Base-by-base conservation (phyloP, 2,797 vertebrate species). In the Harpagifer antarcticus region DNA sequence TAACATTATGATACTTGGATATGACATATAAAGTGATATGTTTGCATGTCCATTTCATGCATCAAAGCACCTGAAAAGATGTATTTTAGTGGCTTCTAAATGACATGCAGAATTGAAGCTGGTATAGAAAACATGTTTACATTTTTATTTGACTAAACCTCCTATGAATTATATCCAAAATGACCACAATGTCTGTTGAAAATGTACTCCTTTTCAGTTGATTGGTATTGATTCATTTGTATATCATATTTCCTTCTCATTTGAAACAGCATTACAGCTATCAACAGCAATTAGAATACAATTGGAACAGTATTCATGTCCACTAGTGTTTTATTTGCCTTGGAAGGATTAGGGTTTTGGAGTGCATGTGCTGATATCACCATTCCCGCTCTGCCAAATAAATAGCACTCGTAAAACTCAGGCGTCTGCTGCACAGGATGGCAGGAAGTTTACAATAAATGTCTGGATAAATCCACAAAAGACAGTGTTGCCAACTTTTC, bases 391-490 rank as follows among this genome's bases (percentile, higher is more conserved):
- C 86, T 85, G 88, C 88, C 90, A 92, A 90, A 90, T 88, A 92
- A 93, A 88, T 66, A 84, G 85, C 82, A n/a, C 74, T 90, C 87
- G 53, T 93, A 93, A 93, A 93, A 89, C 74, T 72, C 86, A 23
- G 70, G 79, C 87, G 79, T 91, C 91, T 88, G 91, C 88, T 71
- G 83, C 84, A 81, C 86, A 79, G 82, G 86, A 89, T 84, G 88
- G 88, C 89, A 79, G 88, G 83, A 88, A 90, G 84, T 92, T 91
- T 89, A 89, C 89, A 91, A 90, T 92, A 92, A 90, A 92, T 89
- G 92, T 93, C 91, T 67, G 83, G 83, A 88, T 92, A 91, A 91
- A 93, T 91, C 89, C 79, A 89, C 66, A n/a, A 88, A 88, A 88
- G 76, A 75, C 61, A 61, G 72, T 17, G 74, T 74, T 92, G 89